Percentiles rank a stretch among this genome's conserved stretches.
These are phyloP conservation scores for Trichopoda pennipes DNA, from an alignment of 2,888 invertebrate species.

Conservation along the genomic window DNA sequence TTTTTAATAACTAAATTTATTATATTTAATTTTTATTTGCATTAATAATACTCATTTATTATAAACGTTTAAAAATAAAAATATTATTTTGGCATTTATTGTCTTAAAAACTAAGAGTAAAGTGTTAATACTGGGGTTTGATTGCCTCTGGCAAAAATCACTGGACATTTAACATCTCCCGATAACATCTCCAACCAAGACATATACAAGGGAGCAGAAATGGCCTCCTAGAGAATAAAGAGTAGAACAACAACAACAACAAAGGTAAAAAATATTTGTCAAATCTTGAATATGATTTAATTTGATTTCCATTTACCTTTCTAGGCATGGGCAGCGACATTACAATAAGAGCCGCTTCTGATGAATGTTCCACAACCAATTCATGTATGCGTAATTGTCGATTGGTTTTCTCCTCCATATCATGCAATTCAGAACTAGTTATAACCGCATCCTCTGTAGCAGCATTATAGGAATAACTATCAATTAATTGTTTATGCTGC, in stretches of 20 bases:
- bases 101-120: slow-evolving; percentile 85
- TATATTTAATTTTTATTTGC: not conserved
- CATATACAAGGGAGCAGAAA: slow-evolving; percentile 96
- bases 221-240: slow-evolving; percentile 84
- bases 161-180: slow-evolving; percentile 91
- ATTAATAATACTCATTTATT: slow-evolving; percentile 75
- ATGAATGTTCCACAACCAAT: slow-evolving; percentile 92
- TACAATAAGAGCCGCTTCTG: slow-evolving; percentile 92
- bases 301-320: no score
- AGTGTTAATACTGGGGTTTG: slow-evolving; percentile 94
- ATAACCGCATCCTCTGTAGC: slow-evolving; percentile 75
- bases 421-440: slow-evolving; percentile 64
- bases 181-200: slow-evolving; percentile 97
- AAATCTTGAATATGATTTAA: no score
- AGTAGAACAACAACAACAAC: not conserved
- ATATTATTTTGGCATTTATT: slow-evolving; percentile 68
- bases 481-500: slow-evolving; percentile 87
- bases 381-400: slow-evolving; percentile 95
- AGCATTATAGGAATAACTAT: slow-evolving; percentile 83
- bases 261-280: not conserved
- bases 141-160: slow-evolving; percentile 92
- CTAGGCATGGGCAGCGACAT: slow-evolving; percentile 98
- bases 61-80: slow-evolving; percentile 62
- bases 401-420: slow-evolving; percentile 91
- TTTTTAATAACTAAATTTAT: slow-evolving; percentile 16